Base-by-base conservation (phyloP, 1,140 invertebrate genomes). In the Aleiodes sp. region DNA sequence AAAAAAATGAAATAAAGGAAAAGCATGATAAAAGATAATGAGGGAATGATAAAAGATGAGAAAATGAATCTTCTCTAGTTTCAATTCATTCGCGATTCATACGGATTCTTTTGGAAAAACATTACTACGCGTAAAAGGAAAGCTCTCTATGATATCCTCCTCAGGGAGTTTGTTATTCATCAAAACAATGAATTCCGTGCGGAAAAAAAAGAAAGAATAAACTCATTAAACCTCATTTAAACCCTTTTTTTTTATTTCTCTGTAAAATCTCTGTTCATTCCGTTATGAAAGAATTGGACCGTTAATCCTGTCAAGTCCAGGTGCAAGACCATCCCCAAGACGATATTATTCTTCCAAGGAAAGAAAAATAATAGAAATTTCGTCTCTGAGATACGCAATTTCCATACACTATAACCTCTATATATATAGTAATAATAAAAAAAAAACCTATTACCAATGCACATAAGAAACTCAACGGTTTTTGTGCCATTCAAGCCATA, bases 241-340 rank as follows among this genome's bases (percentile, higher is more conserved):
- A 52, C 12, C 21, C 16, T 1, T 52, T 3, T 21, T 52, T 52
- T 19, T 52, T 12, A 52, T 21, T 24, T 52, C 46, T 52, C 10
- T 52, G 16, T 52, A 9, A 16, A 35, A 2, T 10, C 46, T 24
- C 19, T 6, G 4, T 4, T 6, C 10, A 10, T 35, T 10, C 10
- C 4, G 10, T 10, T 35, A 35, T 35, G 10, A 10, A 52, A 52
- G 21, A 52, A 21, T 52, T 52, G 46, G 26, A 52, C 46, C 46
- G 46, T 52, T 52, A 52, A 52, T 52, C 46, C 46, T 52, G 46
- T 24, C 46, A 24, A 52, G 46, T 52, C 46, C 46, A 52, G 46
- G 46, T 52, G 46, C 46, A 52, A 52, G 16, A 52, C 21, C 46
- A 52, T 52, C 16, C 46, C 46, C 19, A 52, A 52, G 46, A 52